These are phyloP conservation scores for Psettodes erumei DNA, from an alignment of 2,113 vertebrate species.

Conservation along the genomic window DNA sequence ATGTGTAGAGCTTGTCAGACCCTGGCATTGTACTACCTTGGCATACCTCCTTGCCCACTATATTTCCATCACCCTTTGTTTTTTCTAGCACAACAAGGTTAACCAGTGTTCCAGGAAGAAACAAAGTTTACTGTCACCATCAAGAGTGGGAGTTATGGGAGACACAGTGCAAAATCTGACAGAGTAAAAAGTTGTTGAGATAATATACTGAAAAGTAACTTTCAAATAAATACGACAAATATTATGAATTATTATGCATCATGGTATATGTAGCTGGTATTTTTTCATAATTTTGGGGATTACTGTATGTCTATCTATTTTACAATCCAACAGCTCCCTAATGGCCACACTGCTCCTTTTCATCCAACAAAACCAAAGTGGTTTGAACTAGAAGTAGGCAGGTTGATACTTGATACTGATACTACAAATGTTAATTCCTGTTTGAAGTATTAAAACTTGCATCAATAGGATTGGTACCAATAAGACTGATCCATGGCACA, in stretches of 20 bases:
- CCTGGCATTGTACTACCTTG: neutral
- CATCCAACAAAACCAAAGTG: neutral
- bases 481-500: too few relatives aligned
- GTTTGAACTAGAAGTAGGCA: neutral
- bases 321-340: too few relatives aligned
- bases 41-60: neutral
- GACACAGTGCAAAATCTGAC: neutral
- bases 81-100: neutral
- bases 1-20: neutral
- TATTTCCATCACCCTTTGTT: neutral
- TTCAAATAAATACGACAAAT: too few relatives aligned
- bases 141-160: neutral
- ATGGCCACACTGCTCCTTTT: neutral
- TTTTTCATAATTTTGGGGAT: too few relatives aligned
- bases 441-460: too few relatives aligned
- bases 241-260: too few relatives aligned
- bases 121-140: neutral
- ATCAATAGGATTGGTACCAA: neutral
- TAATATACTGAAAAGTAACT: too few relatives aligned
- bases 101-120: neutral
- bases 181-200: neutral
- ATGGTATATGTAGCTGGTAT: too few relatives aligned
- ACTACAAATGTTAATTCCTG: too few relatives aligned
- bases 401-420: neutral
- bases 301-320: neutral